Base-by-base conservation (phyloP, 2,888 invertebrate species). In the Andricus curvator region DNA sequence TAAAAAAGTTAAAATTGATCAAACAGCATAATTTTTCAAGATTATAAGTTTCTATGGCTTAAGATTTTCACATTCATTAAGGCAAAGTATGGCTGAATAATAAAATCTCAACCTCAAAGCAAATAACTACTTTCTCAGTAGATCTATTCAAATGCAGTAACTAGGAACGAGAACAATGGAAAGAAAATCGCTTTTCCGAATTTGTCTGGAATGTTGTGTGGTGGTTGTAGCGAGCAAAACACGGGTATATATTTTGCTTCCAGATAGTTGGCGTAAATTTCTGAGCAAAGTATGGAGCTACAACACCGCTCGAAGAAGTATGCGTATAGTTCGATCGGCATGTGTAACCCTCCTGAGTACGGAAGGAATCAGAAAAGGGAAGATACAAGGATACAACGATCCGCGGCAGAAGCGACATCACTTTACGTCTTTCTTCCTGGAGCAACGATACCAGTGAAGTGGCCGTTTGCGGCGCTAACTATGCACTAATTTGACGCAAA, bases 401-500 rank as follows among this genome's bases (percentile, higher is more conserved):
- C 66, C 41, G 83, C 85, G 80, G 81, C 81, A 82, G 79, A 79
- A 80, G 77, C 62, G 79, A 80, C 81, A 76, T 76, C 41, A 48
- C 68, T 79, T 81, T 81, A 81, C 77, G 79, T 80, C 80, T 81
- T 67, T 84, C 84, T 85, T 86, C 84, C 83, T 78, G 77, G 81
- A 84, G 85, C 81, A 81, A 78, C 41, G 77, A 60, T 67, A 81
- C 79, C 79, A 48, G 56, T 80, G 68, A 78, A 80, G 67, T 60
- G 44, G 78, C 79, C 81, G 83, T 83, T 84, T 83, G 83, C 82
- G 84, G 79, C 81, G 82, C 82, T 86, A 83, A 79, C 78, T 80
- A 83, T 83, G 74, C 78, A 84, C 84, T 85, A 87, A 87, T 88
- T 87, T 85, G 84, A 84, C 84, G 84, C 84, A 85, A 86, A 86